Conservation (phyloP, 2,113 vertebrate genomes). For the Craseonycteris thonglongyai region DNA sequence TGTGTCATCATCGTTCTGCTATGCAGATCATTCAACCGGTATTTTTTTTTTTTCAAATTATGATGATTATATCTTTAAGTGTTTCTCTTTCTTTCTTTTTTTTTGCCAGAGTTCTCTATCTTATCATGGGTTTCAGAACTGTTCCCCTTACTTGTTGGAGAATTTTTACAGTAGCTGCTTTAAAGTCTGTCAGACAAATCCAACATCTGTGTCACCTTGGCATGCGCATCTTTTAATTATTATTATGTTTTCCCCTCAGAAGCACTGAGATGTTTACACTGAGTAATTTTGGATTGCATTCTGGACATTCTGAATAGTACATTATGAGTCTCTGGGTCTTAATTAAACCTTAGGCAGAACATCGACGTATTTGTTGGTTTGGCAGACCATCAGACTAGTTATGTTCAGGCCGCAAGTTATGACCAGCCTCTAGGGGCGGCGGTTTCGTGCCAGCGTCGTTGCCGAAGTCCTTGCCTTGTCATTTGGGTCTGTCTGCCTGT, state of each 20-base stretch:
- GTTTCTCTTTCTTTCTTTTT: neutral
- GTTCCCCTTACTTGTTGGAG: neutral
- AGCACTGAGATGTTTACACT: neutral
- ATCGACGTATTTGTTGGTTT: neutral
- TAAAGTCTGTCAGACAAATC: neutral
- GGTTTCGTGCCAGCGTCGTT: neutral
- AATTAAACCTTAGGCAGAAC: neutral
- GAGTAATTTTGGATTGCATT: neutral
- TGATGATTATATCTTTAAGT: neutral
- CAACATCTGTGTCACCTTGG: no score
- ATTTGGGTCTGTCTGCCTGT: neutral
- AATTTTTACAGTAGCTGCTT: neutral
- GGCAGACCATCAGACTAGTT: neutral
- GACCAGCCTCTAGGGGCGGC: neutral
- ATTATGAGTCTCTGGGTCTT: neutral
- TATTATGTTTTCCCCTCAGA: neutral
- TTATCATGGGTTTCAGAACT: neutral
- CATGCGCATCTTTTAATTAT: neutral
- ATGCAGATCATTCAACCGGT: accelerated
- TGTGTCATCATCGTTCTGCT: neutral
- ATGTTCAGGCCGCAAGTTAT: no score
- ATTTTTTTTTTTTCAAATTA: no score
- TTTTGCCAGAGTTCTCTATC: neutral
- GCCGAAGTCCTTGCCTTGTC: neutral
- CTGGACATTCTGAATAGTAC: neutral